Percentiles rank a stretch among this genome's conserved stretches.
These are phyloP conservation scores for Ferdinandea cuprea DNA, from an alignment of 2,888 invertebrate genomes.

Conservation along the genomic window DNA sequence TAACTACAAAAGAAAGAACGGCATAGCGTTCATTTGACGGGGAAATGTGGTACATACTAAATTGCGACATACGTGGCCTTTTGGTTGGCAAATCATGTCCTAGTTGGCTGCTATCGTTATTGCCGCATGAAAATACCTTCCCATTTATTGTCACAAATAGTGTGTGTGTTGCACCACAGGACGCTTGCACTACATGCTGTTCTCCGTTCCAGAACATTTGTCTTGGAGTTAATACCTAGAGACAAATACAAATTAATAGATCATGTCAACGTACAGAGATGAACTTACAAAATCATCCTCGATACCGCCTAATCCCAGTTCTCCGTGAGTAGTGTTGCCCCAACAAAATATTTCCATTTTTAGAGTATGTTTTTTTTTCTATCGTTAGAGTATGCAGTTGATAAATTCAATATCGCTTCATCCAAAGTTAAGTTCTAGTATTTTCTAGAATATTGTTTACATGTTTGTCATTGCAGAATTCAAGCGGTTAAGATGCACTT, in stretches of 20 bases:
- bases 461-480: constrained; percentile 6
- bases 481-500: not conserved
- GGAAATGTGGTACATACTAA: constrained; percentile 84
- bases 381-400: not conserved
- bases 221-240: constrained; percentile 86
- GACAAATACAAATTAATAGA: constrained; percentile 5
- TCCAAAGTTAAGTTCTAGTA: constrained; percentile 49
- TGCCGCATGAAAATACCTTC: constrained; percentile 94
- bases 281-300: constrained; percentile 86
- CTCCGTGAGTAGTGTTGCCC: constrained; percentile 91
- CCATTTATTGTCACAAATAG: constrained; percentile 90
- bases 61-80: constrained; percentile 87
- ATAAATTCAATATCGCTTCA: not conserved
- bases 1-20: constrained; percentile 9
- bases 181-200: constrained; percentile 84
- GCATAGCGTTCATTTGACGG: constrained; percentile 51
- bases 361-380: not conserved
- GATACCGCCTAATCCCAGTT: constrained; percentile 90
- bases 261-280: not conserved
- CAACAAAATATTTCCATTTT: constrained; percentile 87
- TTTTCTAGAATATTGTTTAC: constrained; percentile 58
- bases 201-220: constrained; percentile 86
- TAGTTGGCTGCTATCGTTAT: constrained; percentile 95
- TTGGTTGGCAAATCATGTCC: constrained; percentile 89
- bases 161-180: constrained; percentile 93